Conservation (phyloP, 1,140 invertebrate genomes). For the Tenebrio molitor region DNA sequence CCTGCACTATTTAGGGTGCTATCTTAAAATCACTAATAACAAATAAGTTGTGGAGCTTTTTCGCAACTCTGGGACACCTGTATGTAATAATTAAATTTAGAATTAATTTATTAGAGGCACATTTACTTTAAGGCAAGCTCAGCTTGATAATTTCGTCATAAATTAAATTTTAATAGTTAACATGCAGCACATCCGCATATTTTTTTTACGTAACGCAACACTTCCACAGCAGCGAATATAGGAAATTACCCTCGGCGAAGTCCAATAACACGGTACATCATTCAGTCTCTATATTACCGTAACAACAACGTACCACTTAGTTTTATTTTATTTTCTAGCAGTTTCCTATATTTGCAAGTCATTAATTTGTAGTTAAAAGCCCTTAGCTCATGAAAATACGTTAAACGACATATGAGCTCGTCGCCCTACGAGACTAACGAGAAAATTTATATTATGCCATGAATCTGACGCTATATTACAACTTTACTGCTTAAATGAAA, state of each 20-base stretch:
- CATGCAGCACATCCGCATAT: not conserved
- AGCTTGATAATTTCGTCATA: too few relatives aligned
- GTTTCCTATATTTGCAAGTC: not conserved
- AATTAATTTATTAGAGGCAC: too few relatives aligned
- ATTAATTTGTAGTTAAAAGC: slow-evolving; percentile 8
- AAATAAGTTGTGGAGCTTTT: too few relatives aligned
- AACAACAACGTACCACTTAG: not conserved
- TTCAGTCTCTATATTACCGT: not conserved
- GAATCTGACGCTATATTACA: slow-evolving; percentile 7
- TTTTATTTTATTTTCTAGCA: slow-evolving; percentile 6
- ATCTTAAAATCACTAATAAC: too few relatives aligned
- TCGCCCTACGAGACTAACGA: slow-evolving; percentile 1
- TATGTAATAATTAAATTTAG: too few relatives aligned
- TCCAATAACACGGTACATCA: slow-evolving; percentile 6
- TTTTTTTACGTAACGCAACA: slow-evolving; percentile 1
- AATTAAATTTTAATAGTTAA: slow-evolving; percentile 6
- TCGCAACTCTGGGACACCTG: too few relatives aligned
- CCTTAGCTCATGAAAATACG: not conserved
- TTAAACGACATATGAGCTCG: not conserved
- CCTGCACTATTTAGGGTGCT: too few relatives aligned
- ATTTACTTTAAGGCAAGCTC: too few relatives aligned
- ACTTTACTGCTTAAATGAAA: slow-evolving; percentile 11
- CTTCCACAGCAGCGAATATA: not conserved
- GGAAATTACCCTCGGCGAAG: not conserved
- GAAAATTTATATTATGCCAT: slow-evolving; percentile 3